Base-by-base conservation (phyloP, 2,888 invertebrate genomes). In the Drosophila differens region DNA sequence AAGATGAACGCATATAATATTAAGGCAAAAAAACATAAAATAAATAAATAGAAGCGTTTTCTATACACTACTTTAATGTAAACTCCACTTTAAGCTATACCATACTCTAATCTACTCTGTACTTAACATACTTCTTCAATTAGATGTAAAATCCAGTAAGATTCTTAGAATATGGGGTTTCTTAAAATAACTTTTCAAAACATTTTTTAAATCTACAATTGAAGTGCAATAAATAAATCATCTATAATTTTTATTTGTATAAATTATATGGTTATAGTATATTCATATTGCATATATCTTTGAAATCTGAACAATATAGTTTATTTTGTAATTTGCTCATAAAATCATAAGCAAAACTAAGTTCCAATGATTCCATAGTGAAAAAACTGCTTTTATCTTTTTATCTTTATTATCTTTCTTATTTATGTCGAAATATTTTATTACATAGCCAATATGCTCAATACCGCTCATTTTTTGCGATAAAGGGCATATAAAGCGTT, bases 1-100 rank as follows among this genome's bases (percentile, higher is more conserved):
- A 76, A 78, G 78, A 53, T 62, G 82, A 88, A 76, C 82, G 84
- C 82, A 86, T 76, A 63, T 81, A 69, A 65, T 60, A 59, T 63
- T 74, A 73, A 69, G 61, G 62, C 65, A 78, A 67, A 73, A 73
- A 67, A 69, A 33, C 44, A 74, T 70, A 33, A 71, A 71, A 66
- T 66, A 58, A 66, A 55, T 63, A 35, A 53, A 53, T n/a, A 16
- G 22, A n/a, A n/a, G 4, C 6, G 30, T 22, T 22, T 1, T 25
- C 16, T 25, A 25, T 25, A 47, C 25, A 25, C 25, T 25, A 47
- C 25, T 47, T 9, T 25, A 1, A 9, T 25, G 7, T 16, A 25
- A 9, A 1, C 16, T 25, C 4, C 16, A 25, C 7, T 9, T 25
- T 25, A 7, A 25, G 2, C 4, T 7, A 47, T 4, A 9, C 16